Base-by-base conservation (phyloP, 2,888 invertebrate species). In the Ariolimax columbianus region DNA sequence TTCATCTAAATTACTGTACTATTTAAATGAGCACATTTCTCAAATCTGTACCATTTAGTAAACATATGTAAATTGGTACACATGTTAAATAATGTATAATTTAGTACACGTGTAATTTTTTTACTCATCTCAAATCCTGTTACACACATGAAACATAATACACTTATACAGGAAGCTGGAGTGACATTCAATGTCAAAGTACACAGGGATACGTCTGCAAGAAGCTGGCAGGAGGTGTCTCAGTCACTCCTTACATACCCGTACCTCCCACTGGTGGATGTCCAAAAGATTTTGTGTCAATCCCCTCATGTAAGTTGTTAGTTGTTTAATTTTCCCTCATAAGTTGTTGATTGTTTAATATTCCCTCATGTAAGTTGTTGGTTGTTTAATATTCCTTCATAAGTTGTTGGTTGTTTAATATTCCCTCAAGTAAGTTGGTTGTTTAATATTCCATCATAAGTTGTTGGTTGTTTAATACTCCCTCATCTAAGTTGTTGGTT, bases 191-290 rank as follows among this genome's bases (percentile, higher is more conserved):
- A 23, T 91, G 91, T 82, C 82, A 82, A n/a, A 77, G 77, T 26
- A 66, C 51, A 14, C 77, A 87, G 66, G 87, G 89, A 47, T 90
- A 88, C 84, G 79, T 91, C 40, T 91, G 91, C 86, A 88, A 90
- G 81, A 86, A 87, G 47, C 66, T 38, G 0, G 75, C 86, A 82
- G 82, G 89, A 86, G 83, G 78, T 79, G 70, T 6, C 51, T 30
- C 40, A 23, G 38, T 66, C 6, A 47, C 81, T 0, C 11, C 11
- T 2, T 75, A 36, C 81, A 66, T 83, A 23, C 63, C 84, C 7
- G 51, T 82, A 0, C 59, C 83, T 19, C 38, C 84, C 2, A 19
- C 68, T 30, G 75, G 82, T 11, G 75, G 87, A 81, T 87, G 86
- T 82, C 63, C 83, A 17, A 26, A 72, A 51, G 82, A 87, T 79